Evolutionary conservation across 2,113 vertebrate species (phyloP).

Genomic region (Origma solitaria): DNA sequence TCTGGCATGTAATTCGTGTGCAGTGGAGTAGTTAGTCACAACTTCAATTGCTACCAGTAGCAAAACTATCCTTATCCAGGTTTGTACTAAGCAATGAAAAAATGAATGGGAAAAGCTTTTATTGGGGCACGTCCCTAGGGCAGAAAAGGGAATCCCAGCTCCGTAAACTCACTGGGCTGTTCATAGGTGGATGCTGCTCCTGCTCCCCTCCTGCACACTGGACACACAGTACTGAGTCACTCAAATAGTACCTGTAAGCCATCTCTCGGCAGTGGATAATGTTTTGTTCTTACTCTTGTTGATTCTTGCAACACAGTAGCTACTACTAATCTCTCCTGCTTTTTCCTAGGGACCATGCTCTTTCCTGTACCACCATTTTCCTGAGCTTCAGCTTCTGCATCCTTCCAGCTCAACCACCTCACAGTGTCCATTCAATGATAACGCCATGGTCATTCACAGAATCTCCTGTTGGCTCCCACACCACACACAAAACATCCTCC

Average conservation of each 20-base stretch:
- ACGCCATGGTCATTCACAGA: not conserved
- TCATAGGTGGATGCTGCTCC: not conserved
- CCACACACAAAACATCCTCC: not conserved
- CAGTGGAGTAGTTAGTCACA: not conserved
- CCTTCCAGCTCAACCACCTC: not conserved
- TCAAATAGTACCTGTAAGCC: not conserved
- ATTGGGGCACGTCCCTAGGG: accelerated
- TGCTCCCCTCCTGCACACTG: not conserved
- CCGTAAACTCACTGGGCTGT: accelerated
- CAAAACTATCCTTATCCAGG: not conserved
- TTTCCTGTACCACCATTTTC: not conserved
- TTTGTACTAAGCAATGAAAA: not conserved
- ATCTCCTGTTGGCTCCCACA: not conserved
- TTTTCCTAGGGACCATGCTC: not conserved
- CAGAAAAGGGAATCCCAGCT: not conserved
- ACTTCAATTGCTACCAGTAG: not conserved
- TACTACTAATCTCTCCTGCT: not conserved
- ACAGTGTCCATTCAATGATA: not conserved
- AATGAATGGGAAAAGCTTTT: not conserved
- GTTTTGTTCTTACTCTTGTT: not conserved
- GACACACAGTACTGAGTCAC: not conserved
- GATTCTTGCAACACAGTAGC: not conserved
- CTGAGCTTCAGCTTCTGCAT: not conserved
- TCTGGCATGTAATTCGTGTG: not conserved
- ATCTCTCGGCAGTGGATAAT: not conserved